Evolutionary conservation across 2,113 vertebrate species (phyloP), one percentile per base, ranked within the genome.

Genomic region (Tachuris rubrigastra): DNA sequence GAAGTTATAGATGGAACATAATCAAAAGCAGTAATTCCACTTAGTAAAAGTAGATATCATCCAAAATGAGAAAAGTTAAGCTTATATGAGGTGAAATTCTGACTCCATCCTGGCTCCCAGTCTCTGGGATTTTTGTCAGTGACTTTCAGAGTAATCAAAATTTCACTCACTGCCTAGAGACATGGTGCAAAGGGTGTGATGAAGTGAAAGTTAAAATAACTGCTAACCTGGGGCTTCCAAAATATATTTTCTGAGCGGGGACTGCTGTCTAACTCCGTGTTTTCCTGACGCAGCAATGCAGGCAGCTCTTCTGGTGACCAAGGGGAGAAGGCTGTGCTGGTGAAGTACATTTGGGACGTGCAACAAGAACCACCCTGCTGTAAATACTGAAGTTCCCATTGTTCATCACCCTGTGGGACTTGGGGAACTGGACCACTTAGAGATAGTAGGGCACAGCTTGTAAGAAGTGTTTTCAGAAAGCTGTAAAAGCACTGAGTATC

Each of bases 31-130:
- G 62, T 92, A 84, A 85, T 77, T 90, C 76, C 89, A 94, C 76
- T 95, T 96, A 92, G 84, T 87, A 92, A 93, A 95, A 93, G 71
- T 37, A 96, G 80, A 69, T 89, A 93, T 77, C 72, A 63, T 35
- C 94, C 91, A 84, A 92, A 92, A 63, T 60, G 80, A 93, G 89
- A 87, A 90, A 94, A 92, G 69, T 63, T 95, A 90, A 93, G 84
- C 80, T 87, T 79, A 23, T 78, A 52, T 15, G 52, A 87, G 42
- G 62, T 56, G 52, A 90, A 95, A 94, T 85, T 89, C 72, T 47
- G 60, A 75, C 83, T 93, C 83, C 1, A 0, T 71, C 74, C 83
- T 59, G 63, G 63, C 50, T 80, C 50, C 25, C 71, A 72, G 74
- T 75, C 1, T 0, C 77, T 62, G 58, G 46, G 85, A 92, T 21